phyloP scores from a whole-genome alignment of 2,888 invertebrate species.

The Coelinius sp. region DNA sequence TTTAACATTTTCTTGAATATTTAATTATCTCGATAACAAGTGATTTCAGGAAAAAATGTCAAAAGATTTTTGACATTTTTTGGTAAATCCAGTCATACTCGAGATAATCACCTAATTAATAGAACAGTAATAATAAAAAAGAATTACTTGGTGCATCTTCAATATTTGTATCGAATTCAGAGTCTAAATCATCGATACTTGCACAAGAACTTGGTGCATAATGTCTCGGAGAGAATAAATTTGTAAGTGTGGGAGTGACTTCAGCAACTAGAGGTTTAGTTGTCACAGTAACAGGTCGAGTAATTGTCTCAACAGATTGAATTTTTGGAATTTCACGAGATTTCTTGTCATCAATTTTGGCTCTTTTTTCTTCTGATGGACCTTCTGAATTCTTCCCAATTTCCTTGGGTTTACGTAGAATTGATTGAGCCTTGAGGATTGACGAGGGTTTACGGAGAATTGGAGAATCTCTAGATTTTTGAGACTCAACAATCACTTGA shows the following conservation, averaged over 20 bases:
- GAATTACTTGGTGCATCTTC: not conserved
- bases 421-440: not conserved
- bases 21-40: too few relatives aligned
- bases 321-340: constrained; percentile 5
- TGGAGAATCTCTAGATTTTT: not conserved
- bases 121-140: not conserved
- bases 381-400: not conserved
- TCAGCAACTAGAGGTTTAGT: constrained; percentile 20
- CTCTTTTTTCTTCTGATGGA: not conserved
- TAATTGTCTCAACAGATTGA: constrained; percentile 26
- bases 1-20: not conserved
- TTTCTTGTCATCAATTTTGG: not conserved
- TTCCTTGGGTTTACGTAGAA: not conserved
- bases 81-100: too few relatives aligned
- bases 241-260: constrained; percentile 29
- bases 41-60: too few relatives aligned
- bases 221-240: constrained; percentile 25
- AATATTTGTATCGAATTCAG: not conserved
- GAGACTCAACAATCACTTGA: not conserved
- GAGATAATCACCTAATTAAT: not conserved
- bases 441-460: not conserved
- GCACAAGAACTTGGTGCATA: constrained; percentile 11
- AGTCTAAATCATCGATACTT: not conserved
- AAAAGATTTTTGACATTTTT: not conserved
- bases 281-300: not conserved